Evolutionary conservation across 2,113 vertebrate genomes (phyloP).

Genomic region (Burhinus bistriatus): DNA sequence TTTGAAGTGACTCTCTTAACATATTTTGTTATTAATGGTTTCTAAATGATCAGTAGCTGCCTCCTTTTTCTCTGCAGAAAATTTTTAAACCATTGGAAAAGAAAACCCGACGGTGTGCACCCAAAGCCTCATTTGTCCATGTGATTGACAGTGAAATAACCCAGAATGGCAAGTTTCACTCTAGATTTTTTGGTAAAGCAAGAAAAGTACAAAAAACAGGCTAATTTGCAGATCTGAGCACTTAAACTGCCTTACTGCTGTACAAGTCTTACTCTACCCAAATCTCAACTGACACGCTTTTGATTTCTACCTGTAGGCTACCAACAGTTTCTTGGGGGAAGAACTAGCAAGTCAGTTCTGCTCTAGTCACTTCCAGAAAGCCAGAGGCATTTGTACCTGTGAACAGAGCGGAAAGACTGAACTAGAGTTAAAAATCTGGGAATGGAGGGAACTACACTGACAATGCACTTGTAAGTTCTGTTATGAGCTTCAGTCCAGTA

Average conservation of each 20-base stretch:
- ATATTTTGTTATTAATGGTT: background rate
- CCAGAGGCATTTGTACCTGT: constrained; percentile 57
- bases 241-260: background rate
- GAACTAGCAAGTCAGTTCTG: constrained; percentile 62
- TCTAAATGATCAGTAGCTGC: background rate
- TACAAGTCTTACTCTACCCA: constrained; percentile 7
- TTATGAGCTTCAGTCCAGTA: background rate
- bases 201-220: constrained; percentile 3
- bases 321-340: constrained; percentile 51
- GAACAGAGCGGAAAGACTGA: background rate
- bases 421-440: background rate
- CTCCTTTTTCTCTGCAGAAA: background rate
- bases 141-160: constrained; percentile 30
- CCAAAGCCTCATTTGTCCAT: background rate
- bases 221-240: constrained; percentile 34
- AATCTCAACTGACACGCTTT: constrained; percentile 56
- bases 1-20: background rate
- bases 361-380: constrained; percentile 41
- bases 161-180: constrained; percentile 24
- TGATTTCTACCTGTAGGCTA: constrained; percentile 66
- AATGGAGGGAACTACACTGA: background rate
- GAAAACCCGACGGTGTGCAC: fast-evolving
- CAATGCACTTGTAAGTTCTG: background rate
- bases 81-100: background rate
- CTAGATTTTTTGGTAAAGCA: background rate